Base-by-base conservation (phyloP, 2,113 vertebrate species). In the Podiceps cristatus region DNA sequence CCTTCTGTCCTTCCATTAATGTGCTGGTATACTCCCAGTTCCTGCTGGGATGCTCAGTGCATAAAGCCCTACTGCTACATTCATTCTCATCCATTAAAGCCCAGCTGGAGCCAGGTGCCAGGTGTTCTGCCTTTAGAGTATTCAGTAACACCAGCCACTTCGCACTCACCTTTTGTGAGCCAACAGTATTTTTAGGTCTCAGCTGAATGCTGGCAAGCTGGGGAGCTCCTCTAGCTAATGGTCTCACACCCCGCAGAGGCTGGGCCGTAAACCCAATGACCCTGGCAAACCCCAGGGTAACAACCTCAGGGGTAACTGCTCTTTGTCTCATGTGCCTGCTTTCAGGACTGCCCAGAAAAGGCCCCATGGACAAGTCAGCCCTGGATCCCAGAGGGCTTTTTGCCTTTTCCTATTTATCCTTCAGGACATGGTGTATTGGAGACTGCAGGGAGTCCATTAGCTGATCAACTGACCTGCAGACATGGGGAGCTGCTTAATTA, bases 341-440 rank as follows among this genome's bases (percentile, higher is more conserved):
- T 64, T 52, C 50, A 44, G 52, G 5, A 44, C 31, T 90, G 69
- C 69, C 85, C 90, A 66, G 23, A 76, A 85, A 83, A 75, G 31
- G 40, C 17, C 52, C 42, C 25, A 4, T 3, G 12, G 47, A 35
- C 23, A 67, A 56, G 15, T 18, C 40, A 77, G 35, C 27, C 29
- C 1, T 53, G 37, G 50, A 63, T 52, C 11, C 37, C 35, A 18
- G 66, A 33, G 16, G 50, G 19, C 5, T 49, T 90, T 88, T 69
- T 85, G 22, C 64, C 33, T 68, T 95, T 83, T 93, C 50, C 45
- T 86, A 6, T 92, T 94, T 79, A 84, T 59, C 33, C 47, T 93
- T 68, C 35, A 33, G 37, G 77, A 45, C 0, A 0, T 1, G 9
- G 18, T 31, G 53, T 45, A n/a, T 1, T 31, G 44, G 64, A 58